Conservation (phyloP, 1,140 invertebrate species). For the Spodoptera litura region DNA sequence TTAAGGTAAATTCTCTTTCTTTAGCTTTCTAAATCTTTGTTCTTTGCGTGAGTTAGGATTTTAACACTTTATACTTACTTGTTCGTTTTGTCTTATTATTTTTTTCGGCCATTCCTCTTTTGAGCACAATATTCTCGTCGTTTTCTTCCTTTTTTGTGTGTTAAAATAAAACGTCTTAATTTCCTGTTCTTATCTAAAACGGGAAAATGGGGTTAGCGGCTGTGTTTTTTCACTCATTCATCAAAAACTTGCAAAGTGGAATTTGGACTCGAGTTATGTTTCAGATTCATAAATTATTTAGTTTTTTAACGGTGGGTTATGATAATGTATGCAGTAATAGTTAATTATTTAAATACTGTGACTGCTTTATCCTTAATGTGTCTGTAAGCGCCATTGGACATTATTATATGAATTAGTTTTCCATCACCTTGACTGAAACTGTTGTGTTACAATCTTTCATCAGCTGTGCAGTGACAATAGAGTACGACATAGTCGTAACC, state of each 20-base stretch:
- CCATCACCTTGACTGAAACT: too few species aligned
- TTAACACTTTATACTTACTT: conserved; percentile 40
- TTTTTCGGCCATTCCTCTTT: background rate
- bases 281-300: too few species aligned
- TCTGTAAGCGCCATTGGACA: too few species aligned
- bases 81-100: conserved; percentile 38
- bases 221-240: conserved; percentile 2
- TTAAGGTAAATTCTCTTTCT: conserved; percentile 49
- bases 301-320: too few species aligned
- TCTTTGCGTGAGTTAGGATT: conserved; percentile 35
- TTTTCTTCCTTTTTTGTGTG: conserved; percentile 3
- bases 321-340: too few species aligned
- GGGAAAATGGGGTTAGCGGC: background rate
- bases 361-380: too few species aligned
- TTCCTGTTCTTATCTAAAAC: conserved; percentile 36
- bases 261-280: too few species aligned
- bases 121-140: conserved; percentile 3
- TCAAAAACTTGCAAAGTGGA: background rate
- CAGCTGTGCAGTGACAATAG: too few species aligned
- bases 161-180: conserved; percentile 28
- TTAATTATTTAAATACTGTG: too few species aligned
- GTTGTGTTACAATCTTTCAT: too few species aligned
- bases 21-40: conserved; percentile 50
- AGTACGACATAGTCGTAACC: too few species aligned
- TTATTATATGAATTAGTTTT: too few species aligned